Evolutionary conservation across 1,140 invertebrate species (phyloP).

Genomic region (Matsumurasca onukii): DNA sequence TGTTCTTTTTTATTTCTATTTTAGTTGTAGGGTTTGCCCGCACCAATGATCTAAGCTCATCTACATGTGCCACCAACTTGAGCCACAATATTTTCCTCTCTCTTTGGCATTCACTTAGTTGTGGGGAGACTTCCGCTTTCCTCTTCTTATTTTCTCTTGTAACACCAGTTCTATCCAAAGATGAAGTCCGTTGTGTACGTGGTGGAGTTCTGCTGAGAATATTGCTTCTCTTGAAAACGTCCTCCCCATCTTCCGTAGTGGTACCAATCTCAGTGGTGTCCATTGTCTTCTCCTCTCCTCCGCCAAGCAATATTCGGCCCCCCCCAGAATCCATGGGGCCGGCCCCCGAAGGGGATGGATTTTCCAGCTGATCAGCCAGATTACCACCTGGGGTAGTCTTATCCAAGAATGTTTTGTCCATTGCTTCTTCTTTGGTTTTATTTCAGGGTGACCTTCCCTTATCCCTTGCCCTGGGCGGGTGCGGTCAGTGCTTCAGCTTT

Average conservation of each 20-base stretch:
- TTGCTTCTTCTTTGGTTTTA: slow-evolving; percentile 1
- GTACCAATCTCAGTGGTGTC: background rate
- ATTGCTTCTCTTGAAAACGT: background rate
- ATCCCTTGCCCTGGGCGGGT: background rate
- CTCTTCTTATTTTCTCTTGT: too few relatives aligned
- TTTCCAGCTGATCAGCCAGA: background rate
- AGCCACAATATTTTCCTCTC: too few relatives aligned
- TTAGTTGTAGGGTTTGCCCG: too few relatives aligned
- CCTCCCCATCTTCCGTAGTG: background rate
- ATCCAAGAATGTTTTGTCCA: background rate
- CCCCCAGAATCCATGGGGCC: too few relatives aligned
- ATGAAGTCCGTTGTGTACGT: too few relatives aligned
- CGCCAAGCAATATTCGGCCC: background rate
- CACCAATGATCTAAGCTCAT: too few relatives aligned
- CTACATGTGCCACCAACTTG: too few relatives aligned
- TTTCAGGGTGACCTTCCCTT: background rate
- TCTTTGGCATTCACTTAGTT: too few relatives aligned
- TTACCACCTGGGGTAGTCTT: background rate
- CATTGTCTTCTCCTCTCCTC: background rate
- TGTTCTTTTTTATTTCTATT: too few relatives aligned
- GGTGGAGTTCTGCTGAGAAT: background rate
- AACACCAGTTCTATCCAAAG: too few relatives aligned
- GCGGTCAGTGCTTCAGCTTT: background rate
- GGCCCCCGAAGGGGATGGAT: background rate
- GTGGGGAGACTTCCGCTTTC: too few relatives aligned